A percentile compares a stretch with the other conserved stretches of the same genome.
Evolutionary conservation across 1,140 invertebrate species (phyloP).

Genomic region (Gerris buenoi): DNA sequence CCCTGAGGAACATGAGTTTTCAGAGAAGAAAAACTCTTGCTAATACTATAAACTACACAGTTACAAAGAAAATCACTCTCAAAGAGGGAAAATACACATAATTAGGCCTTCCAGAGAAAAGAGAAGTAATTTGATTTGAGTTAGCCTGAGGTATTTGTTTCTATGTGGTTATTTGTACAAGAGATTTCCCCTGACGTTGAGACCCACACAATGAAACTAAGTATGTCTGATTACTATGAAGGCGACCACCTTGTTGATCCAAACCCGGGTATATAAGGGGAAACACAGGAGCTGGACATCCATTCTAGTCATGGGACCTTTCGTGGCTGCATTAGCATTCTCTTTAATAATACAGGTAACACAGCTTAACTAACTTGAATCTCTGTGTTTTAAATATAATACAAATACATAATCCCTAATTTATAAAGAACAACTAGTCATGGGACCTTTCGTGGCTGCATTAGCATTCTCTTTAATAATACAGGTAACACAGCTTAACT

Average conservation of each 20-base stretch:
- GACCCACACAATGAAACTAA: neutral
- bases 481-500: too few relatives aligned
- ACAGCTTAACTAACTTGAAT: too few relatives aligned
- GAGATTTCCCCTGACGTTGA: neutral
- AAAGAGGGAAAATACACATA: neutral
- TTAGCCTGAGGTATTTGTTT: too few relatives aligned
- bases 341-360: neutral
- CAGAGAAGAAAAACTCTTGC: too few relatives aligned
- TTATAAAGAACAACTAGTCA: too few relatives aligned
- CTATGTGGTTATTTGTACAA: neutral
- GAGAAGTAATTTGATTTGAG: neutral
- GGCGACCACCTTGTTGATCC: too few relatives aligned
- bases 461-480: neutral
- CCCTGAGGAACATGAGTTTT: too few relatives aligned
- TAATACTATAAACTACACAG: neutral
- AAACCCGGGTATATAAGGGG: too few relatives aligned
- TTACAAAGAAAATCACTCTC: neutral
- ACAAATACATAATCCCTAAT: too few relatives aligned
- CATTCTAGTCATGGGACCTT: neutral
- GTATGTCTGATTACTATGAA: too few relatives aligned
- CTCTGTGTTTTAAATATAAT: too few relatives aligned
- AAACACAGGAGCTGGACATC: too few relatives aligned
- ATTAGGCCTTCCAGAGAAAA: neutral
- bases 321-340: neutral
- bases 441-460: neutral